Evolutionary conservation across 2,888 invertebrate genomes (phyloP), one percentile per base, ranked within the genome.

Genomic region (Latrodectus elegans): DNA sequence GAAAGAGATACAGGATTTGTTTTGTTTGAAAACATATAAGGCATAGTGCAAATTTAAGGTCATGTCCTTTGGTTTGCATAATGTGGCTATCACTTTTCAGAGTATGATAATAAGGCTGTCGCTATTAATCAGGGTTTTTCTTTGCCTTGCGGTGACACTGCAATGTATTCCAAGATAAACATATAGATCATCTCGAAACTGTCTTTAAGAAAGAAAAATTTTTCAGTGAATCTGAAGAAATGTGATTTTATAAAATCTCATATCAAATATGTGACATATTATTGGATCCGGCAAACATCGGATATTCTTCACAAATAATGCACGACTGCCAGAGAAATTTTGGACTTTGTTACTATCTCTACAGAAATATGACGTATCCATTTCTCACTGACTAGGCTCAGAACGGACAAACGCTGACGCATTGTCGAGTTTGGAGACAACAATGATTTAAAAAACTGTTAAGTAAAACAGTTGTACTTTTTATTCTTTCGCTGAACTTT

Each of bases 81-180:
- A n/a, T n/a, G n/a, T n/a, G n/a, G n/a, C n/a, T n/a, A n/a, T n/a
- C n/a, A n/a, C n/a, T n/a, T n/a, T n/a, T n/a, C n/a, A n/a, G n/a
- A n/a, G n/a, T n/a, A n/a, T n/a, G n/a, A n/a, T n/a, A n/a, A n/a
- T n/a, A n/a, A n/a, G n/a, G n/a, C n/a, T n/a, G n/a, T n/a, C n/a
- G n/a, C n/a, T n/a, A n/a, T n/a, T n/a, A n/a, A n/a, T n/a, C n/a
- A n/a, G n/a, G n/a, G n/a, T n/a, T n/a, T n/a, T n/a, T n/a, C n/a
- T n/a, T n/a, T 17, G n/a, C 49, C 71, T 17, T 79, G 72, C 15
- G 71, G 72, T n/a, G 72, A 79, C 26, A 79, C 49, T 38, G 49
- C 51, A 11, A 11, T 79, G 15, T 70, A 26, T 72, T 79, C 71
- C 10, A 4, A 6, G 14, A 80, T 22, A 51, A 17, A 1, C 79